phyloP scores from a whole-genome alignment of 2,888 invertebrate genomes.

The Zootermopsis nevadensis region DNA sequence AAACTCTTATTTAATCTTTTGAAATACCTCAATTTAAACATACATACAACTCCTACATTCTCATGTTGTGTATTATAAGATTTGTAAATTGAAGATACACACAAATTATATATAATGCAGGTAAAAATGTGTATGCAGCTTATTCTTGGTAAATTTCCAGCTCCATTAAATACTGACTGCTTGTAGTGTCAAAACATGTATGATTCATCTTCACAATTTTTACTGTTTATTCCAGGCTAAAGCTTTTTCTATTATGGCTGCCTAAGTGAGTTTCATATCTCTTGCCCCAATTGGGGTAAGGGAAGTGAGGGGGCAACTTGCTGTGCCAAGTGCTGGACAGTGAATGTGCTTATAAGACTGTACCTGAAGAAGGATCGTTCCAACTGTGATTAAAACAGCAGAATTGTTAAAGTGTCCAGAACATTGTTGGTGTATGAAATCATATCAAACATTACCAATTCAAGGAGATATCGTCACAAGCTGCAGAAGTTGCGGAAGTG shows the following conservation, averaged over 20 bases:
- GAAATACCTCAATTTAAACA: no score
- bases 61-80: no score
- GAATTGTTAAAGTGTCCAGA: not conserved
- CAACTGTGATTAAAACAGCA: not conserved
- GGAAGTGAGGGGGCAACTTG: constrained; percentile 31
- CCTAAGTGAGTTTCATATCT: constrained; percentile 31
- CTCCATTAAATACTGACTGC: no score
- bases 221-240: constrained; percentile 39
- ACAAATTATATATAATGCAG: no score
- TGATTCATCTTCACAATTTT: no score
- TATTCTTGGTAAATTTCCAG: no score
- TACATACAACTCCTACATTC: no score
- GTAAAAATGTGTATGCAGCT: no score
- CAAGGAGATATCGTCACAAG: not conserved
- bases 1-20: no score
- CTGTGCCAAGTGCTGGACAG: constrained; percentile 17
- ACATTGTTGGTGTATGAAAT: constrained; percentile 6
- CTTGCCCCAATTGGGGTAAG: constrained; percentile 45
- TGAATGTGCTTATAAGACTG: not conserved
- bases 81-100: no score
- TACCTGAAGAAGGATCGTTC: not conserved
- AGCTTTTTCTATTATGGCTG: constrained; percentile 48
- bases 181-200: no score
- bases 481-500: not conserved
- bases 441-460: constrained; percentile 17